Conservation (phyloP, 2,888 invertebrate genomes). For the Emmelina monodactyla region DNA sequence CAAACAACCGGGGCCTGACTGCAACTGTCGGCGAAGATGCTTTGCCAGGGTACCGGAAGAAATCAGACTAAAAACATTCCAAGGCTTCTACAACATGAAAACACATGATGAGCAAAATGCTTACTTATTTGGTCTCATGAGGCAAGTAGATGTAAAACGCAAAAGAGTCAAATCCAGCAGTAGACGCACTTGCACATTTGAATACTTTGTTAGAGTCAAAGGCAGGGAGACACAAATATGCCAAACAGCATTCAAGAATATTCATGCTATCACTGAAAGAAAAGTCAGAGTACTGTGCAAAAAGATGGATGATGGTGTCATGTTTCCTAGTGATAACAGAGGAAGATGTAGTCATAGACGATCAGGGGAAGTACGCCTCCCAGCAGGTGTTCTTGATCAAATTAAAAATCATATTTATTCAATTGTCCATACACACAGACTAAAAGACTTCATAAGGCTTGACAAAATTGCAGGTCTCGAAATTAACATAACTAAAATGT, state of each 20-base stretch:
- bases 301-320: slow-evolving; percentile 66
- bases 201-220: slow-evolving; percentile 62
- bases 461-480: slow-evolving; percentile 64
- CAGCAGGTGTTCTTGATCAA: slow-evolving; percentile 53
- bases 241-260: slow-evolving; percentile 66
- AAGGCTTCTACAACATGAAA: slow-evolving; percentile 64
- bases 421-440: slow-evolving; percentile 57
- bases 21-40: slow-evolving; percentile 60
- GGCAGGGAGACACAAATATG: slow-evolving; percentile 66
- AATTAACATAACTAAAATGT: slow-evolving; percentile 66
- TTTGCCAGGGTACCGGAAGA: slow-evolving; percentile 60
- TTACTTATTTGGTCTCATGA: slow-evolving; percentile 64
- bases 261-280: slow-evolving; percentile 64
- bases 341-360: slow-evolving; percentile 62
- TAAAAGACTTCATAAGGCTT: slow-evolving; percentile 59
- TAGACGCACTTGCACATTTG: slow-evolving; percentile 63
- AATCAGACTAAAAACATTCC: slow-evolving; percentile 56
- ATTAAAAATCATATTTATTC: slow-evolving; percentile 64
- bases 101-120: slow-evolving; percentile 68
- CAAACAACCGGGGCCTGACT: slow-evolving; percentile 61
- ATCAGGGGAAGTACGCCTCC: slow-evolving; percentile 58
- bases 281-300: slow-evolving; percentile 65
- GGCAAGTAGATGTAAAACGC: slow-evolving; percentile 64
- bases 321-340: slow-evolving; percentile 65
- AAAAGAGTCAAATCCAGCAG: slow-evolving; percentile 63